phyloP scores from a whole-genome alignment of 2,888 invertebrate genomes.

The Nycteola revayana region DNA sequence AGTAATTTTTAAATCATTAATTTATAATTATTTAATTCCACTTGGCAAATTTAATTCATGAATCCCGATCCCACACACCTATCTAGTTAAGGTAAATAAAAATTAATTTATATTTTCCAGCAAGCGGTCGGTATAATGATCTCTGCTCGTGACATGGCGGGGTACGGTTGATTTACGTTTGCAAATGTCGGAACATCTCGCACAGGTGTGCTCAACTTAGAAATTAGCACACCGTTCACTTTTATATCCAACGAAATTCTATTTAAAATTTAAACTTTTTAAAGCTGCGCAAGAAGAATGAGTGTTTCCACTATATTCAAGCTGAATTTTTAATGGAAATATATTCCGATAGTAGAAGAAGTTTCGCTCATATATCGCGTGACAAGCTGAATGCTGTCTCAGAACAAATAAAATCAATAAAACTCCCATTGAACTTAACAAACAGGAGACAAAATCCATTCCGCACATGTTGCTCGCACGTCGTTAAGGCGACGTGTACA shows the following conservation, averaged over 20 bases:
- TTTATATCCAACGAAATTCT: slow-evolving; percentile 22
- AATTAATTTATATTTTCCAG: slow-evolving; percentile 24
- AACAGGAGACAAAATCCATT: slow-evolving; percentile 31
- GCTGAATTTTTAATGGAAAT: too few species aligned
- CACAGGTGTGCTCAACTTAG: slow-evolving; percentile 39
- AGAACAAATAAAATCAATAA: slow-evolving; percentile 21
- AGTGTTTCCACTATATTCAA: too few species aligned
- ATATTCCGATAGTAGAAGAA: too few species aligned
- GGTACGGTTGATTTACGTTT: slow-evolving; percentile 43
- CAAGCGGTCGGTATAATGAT: slow-evolving; percentile 38
- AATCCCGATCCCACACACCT: background rate
- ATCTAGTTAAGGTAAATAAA: slow-evolving; percentile 15
- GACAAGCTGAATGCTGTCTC: slow-evolving; percentile 5
- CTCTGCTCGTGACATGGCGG: slow-evolving; percentile 42
- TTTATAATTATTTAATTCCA: too few species aligned
- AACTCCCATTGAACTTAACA: slow-evolving; percentile 19
- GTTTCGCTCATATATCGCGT: slow-evolving; percentile 1
- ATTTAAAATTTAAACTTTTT: background rate
- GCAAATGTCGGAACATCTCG: slow-evolving; percentile 29
- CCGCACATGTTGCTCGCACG: slow-evolving; percentile 50
- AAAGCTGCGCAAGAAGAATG: background rate
- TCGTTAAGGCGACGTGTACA: slow-evolving; percentile 70
- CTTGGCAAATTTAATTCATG: background rate
- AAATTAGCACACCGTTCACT: slow-evolving; percentile 31
- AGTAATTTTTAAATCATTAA: too few species aligned